phyloP scores from a whole-genome alignment of 2,888 invertebrate genomes.

The Agelastica alni region DNA sequence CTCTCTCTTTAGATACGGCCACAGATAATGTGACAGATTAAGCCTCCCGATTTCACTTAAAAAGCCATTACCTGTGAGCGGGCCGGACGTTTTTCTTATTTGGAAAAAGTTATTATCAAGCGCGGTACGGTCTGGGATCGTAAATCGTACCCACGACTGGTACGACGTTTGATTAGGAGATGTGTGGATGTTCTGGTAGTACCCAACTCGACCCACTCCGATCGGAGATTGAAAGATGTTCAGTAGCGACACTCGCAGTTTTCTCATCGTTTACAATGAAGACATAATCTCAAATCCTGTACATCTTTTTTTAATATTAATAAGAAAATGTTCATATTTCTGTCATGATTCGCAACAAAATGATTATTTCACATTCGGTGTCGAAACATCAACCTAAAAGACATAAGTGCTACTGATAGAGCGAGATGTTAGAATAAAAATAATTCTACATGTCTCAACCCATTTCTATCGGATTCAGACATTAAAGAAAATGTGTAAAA shows the following conservation, averaged over 20 bases:
- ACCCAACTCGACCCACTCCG: constrained; percentile 9
- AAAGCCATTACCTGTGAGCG: constrained; percentile 42
- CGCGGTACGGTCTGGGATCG: constrained; percentile 40
- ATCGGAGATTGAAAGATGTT: neutral
- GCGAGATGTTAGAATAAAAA: too few species aligned
- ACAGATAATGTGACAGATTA: constrained; percentile 36
- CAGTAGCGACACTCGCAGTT: constrained; percentile 4
- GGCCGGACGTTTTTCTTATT: constrained; percentile 36
- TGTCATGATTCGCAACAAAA: too few species aligned
- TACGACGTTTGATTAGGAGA: constrained; percentile 39
- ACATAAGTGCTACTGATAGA: too few species aligned
- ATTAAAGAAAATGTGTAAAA: too few species aligned
- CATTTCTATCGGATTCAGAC: too few species aligned
- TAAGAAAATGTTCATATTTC: too few species aligned
- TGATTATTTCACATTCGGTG: too few species aligned
- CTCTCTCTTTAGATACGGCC: constrained; percentile 26
- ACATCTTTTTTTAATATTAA: too few species aligned
- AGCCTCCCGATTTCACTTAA: constrained; percentile 39
- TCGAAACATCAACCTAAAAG: too few species aligned
- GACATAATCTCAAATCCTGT: too few species aligned
- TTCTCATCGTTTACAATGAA: neutral
- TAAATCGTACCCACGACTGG: constrained; percentile 46
- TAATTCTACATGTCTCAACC: too few species aligned
- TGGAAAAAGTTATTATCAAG: constrained; percentile 45
- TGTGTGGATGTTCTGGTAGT: constrained; percentile 26